These are phyloP conservation scores for Australoheros facetus DNA, from an alignment of 2,797 vertebrate genomes.

Conservation along the genomic window DNA sequence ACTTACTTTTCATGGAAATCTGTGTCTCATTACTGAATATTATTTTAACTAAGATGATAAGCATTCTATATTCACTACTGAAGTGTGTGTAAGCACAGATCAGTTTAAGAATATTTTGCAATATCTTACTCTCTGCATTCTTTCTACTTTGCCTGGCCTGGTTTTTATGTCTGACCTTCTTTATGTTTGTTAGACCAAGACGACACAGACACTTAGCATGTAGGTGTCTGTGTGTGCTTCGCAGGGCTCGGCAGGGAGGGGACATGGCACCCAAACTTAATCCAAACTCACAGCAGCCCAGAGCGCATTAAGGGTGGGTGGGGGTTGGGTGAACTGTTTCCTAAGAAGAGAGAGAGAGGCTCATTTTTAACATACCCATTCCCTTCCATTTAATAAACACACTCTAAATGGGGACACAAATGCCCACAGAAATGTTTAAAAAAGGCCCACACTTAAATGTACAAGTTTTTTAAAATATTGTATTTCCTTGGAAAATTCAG, in stretches of 20 bases:
- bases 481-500: neutral
- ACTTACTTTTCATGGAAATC: neutral
- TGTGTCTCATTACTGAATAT: neutral
- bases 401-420: conserved; percentile 18
- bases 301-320: conserved; percentile 72
- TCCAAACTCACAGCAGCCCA: conserved; percentile 78
- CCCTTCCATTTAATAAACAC: conserved; percentile 54
- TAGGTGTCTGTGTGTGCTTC: conserved; percentile 42
- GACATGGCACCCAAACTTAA: conserved; percentile 77
- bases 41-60: neutral
- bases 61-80: too few relatives aligned
- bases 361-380: conserved; percentile 61
- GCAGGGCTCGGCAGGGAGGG: conserved; percentile 52
- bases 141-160: conserved; percentile 3
- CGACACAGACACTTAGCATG: conserved; percentile 29
- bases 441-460: neutral
- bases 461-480: neutral
- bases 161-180: conserved; percentile 11
- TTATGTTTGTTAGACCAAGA: conserved; percentile 34
- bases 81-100: neutral
- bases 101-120: neutral
- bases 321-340: conserved; percentile 71
- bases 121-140: conserved; percentile 1
- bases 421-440: neutral
- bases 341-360: conserved; percentile 63